Conservation (phyloP, 1,140 invertebrate genomes). For the Palaemon carinicauda region DNA sequence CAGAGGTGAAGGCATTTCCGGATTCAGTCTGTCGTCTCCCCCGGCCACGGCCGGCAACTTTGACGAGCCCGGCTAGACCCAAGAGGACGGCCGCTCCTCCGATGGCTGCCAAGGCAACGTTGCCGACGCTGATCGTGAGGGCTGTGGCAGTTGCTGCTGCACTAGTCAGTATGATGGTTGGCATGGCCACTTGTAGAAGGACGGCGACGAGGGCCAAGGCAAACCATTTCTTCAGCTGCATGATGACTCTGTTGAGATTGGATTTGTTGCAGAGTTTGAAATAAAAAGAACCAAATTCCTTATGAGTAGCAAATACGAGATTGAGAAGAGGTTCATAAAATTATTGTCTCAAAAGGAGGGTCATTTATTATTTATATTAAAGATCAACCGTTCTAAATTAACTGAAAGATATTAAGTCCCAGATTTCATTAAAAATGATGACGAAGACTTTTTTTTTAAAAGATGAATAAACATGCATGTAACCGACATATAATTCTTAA, state of each 20-base stretch:
- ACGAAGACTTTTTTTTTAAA: too few relatives aligned
- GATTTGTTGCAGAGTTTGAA: neutral
- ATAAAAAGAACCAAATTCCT: neutral
- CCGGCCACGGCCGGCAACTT: neutral
- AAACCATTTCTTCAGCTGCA: constrained; percentile 34
- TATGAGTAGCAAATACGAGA: too few relatives aligned
- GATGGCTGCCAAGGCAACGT: neutral
- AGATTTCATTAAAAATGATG: too few relatives aligned
- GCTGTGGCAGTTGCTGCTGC: neutral
- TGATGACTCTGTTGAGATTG: neutral
- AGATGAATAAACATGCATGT: too few relatives aligned
- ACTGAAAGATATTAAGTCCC: too few relatives aligned
- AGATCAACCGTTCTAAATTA: too few relatives aligned
- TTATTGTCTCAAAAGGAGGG: too few relatives aligned
- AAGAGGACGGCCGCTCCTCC: constrained; percentile 4
- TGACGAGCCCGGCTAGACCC: neutral
- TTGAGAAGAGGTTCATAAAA: too few relatives aligned
- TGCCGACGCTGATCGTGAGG: neutral
- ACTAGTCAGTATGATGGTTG: neutral
- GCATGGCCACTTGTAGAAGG: neutral
- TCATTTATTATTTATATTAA: too few relatives aligned
- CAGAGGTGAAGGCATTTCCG: neutral
- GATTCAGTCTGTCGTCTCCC: neutral
- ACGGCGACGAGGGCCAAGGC: neutral
- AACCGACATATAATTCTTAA: too few relatives aligned